phyloP scores from a whole-genome alignment of 2,888 invertebrate species.

The Halocaridina rubra region DNA sequence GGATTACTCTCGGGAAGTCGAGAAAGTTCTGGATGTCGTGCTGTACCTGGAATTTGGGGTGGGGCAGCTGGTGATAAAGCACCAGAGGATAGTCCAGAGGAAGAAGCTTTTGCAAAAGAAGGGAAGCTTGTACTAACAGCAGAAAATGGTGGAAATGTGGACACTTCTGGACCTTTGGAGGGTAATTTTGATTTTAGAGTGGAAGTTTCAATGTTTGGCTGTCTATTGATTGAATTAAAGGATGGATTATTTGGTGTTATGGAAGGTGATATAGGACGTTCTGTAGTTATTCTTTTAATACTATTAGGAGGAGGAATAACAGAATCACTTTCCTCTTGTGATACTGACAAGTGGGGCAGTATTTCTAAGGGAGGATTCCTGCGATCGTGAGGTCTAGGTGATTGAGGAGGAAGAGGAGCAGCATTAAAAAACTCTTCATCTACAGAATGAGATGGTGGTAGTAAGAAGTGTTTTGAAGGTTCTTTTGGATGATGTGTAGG shows the following conservation, averaged over 20 bases:
- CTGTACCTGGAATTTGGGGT: conserved; percentile 55
- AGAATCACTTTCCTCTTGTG: no score
- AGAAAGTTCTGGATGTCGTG: conserved; percentile 56
- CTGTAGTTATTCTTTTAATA: no score
- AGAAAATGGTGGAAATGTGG: conserved; percentile 45
- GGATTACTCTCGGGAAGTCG: conserved; percentile 39
- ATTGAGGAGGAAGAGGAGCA: neutral
- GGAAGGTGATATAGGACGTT: neutral
- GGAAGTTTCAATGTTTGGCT: neutral
- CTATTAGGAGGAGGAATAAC: no score
- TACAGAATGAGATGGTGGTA: no score
- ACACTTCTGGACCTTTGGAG: neutral
- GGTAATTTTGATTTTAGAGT: neutral
- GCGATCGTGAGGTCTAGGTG: neutral
- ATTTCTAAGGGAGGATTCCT: neutral
- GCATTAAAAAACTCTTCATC: neutral
- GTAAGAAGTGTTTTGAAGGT: no score
- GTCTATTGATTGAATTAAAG: neutral
- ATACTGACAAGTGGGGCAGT: neutral
- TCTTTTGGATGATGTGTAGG: no score
- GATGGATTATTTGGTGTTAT: neutral
- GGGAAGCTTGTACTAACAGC: neutral
- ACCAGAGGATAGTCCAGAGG: neutral
- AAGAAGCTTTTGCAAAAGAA: neutral
- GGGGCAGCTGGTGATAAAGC: neutral